Conservation (phyloP, 2,113 vertebrate species). For the Mixornis gularis region DNA sequence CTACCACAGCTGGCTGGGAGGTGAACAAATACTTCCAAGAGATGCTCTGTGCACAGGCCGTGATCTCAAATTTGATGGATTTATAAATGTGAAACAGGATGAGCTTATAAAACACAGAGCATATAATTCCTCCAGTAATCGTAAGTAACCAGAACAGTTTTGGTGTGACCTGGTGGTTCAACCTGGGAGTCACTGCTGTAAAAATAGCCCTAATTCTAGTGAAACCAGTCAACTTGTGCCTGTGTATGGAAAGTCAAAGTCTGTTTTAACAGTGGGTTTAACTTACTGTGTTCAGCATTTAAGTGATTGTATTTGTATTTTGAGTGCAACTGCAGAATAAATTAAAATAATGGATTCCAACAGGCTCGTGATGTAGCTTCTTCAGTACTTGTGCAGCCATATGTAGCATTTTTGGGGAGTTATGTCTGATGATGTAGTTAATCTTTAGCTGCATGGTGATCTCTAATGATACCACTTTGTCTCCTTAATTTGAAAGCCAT, state of each 20-base stretch:
- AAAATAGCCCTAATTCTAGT: not conserved
- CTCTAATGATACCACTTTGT: not conserved
- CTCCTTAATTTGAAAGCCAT: not conserved
- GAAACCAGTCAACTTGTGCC: not conserved
- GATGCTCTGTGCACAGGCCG: not conserved
- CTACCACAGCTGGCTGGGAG: not conserved
- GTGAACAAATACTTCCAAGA: not conserved
- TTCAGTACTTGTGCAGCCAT: not conserved
- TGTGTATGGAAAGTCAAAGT: not conserved
- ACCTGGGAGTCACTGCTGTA: not conserved
- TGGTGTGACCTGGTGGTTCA: not conserved
- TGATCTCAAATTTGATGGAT: not conserved
- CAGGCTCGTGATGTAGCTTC: not conserved
- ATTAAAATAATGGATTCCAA: constrained; percentile 2
- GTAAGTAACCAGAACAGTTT: not conserved
- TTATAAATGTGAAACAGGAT: not conserved
- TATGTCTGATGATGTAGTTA: not conserved
- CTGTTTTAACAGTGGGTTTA: not conserved
- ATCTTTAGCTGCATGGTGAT: not conserved
- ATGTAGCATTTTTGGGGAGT: not conserved
- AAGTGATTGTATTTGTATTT: not conserved
- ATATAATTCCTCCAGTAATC: not conserved
- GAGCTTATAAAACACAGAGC: not conserved
- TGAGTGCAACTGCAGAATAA: not conserved
- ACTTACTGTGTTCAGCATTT: not conserved